Evolutionary conservation across 2,888 invertebrate species (phyloP).

Genomic region (Acronicta aceris): DNA sequence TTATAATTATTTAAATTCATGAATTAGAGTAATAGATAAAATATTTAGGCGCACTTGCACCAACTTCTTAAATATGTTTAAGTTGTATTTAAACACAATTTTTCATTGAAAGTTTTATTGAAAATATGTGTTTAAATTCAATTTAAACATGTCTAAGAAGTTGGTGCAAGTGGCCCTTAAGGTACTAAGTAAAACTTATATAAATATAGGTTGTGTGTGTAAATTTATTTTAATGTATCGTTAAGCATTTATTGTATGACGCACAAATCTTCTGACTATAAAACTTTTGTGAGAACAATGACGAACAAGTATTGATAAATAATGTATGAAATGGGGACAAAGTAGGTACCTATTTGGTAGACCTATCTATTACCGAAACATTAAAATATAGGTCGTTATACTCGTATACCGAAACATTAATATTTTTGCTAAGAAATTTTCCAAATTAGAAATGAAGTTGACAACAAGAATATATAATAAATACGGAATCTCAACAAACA

Average conservation of each 20-base stretch:
- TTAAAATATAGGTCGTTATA: background rate
- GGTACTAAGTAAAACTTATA: conserved; percentile 21
- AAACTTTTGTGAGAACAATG: conserved; percentile 3
- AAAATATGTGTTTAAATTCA: too few species aligned
- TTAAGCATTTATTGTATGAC: conserved; percentile 21
- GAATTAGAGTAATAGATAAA: conserved; percentile 26
- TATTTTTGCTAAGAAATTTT: too few species aligned
- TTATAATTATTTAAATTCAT: conserved; percentile 47
- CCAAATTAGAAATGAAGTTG: too few species aligned
- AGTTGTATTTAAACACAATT: too few species aligned
- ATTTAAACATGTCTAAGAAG: too few species aligned
- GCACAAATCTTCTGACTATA: conserved; percentile 3
- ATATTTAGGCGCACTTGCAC: conserved; percentile 8
- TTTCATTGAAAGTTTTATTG: too few species aligned
- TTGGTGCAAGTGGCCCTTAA: background rate
- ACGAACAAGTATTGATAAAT: background rate
- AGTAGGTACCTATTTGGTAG: background rate
- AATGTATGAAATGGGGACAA: background rate
- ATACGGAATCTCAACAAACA: too few species aligned
- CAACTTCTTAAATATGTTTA: too few species aligned
- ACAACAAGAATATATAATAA: too few species aligned
- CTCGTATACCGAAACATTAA: too few species aligned
- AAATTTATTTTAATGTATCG: conserved; percentile 45
- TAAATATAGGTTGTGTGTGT: conserved; percentile 45
- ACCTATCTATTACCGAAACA: too few species aligned